Evolutionary conservation across 2,888 invertebrate species (phyloP).

Genomic region (Caenorhabditis sp.): DNA sequence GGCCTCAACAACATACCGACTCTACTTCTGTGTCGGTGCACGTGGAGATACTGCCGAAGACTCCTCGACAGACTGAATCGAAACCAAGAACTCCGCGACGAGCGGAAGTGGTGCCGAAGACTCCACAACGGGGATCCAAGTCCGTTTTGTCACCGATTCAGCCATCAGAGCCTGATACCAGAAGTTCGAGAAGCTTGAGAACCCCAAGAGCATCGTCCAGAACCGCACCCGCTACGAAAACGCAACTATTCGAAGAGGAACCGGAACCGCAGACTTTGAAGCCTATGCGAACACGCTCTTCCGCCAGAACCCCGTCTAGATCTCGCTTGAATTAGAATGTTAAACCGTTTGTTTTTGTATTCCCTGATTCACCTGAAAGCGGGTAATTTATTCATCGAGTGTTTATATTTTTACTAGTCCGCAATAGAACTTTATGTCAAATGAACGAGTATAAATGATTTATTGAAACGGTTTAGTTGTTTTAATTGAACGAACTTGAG

Average conservation of each 20-base stretch:
- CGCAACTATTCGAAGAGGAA: neutral
- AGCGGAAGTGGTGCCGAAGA: neutral
- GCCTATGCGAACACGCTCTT: conserved; percentile 17
- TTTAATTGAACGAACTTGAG: neutral
- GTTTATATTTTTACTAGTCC: conserved; percentile 26
- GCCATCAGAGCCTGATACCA: neutral
- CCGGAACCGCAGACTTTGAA: neutral
- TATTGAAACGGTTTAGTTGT: neutral
- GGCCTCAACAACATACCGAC: neutral
- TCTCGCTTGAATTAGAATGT: conserved; percentile 3
- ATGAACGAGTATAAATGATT: conserved; percentile 15
- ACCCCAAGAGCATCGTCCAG: conserved; percentile 12
- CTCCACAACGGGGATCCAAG: too few relatives aligned
- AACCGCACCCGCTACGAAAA: neutral
- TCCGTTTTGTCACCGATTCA: too few relatives aligned
- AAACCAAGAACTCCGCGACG: too few relatives aligned
- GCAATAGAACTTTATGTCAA: conserved; percentile 23
- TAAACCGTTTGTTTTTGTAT: too few relatives aligned
- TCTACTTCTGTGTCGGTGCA: neutral
- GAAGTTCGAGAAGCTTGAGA: neutral
- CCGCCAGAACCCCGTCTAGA: conserved; percentile 32
- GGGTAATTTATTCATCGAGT: conserved; percentile 3
- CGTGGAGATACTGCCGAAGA: too few relatives aligned
- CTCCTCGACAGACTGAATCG: neutral
- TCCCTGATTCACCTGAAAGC: neutral